Conservation (phyloP, 2,113 vertebrate genomes). For the Syrmaticus mikado region DNA sequence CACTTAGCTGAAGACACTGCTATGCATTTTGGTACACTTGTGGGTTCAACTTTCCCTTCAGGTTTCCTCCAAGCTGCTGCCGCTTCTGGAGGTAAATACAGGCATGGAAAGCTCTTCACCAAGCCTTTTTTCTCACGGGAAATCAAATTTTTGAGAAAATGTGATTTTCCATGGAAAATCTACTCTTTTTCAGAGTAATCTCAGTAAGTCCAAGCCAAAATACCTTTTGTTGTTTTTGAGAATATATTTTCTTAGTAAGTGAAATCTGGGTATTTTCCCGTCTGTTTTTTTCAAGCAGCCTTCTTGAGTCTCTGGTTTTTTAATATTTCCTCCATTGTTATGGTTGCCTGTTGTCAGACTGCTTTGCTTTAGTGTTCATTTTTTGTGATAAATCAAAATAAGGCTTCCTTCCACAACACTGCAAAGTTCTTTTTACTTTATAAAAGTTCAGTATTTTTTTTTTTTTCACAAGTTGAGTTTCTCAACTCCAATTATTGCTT, state of each 20-base stretch:
- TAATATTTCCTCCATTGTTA: not conserved
- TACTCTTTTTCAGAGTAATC: not conserved
- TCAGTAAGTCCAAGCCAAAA: not conserved
- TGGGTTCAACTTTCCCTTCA: not conserved
- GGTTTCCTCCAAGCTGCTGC: not conserved
- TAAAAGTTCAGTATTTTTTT: not conserved
- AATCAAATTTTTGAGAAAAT: not conserved
- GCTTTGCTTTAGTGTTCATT: not conserved
- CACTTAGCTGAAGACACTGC: not conserved
- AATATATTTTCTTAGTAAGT: not conserved
- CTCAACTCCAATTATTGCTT: conserved; percentile 59
- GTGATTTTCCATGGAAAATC: not conserved
- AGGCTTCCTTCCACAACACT: not conserved
- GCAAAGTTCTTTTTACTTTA: conserved; percentile 3
- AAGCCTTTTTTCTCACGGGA: not conserved
- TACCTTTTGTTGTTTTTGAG: not conserved
- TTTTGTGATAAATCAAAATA: conserved; percentile 8
- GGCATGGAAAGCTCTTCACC: not conserved
- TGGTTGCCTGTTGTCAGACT: not conserved
- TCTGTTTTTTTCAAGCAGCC: not conserved
- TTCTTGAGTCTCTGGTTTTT: not conserved
- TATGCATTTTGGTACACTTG: not conserved
- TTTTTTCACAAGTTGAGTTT: not conserved
- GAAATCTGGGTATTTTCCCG: not conserved
- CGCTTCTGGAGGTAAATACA: not conserved